A percentile compares a stretch with the other conserved stretches of the same genome.
phyloP scores from a whole-genome alignment of 1,140 invertebrate species.

The Brachionus manjavacas region DNA sequence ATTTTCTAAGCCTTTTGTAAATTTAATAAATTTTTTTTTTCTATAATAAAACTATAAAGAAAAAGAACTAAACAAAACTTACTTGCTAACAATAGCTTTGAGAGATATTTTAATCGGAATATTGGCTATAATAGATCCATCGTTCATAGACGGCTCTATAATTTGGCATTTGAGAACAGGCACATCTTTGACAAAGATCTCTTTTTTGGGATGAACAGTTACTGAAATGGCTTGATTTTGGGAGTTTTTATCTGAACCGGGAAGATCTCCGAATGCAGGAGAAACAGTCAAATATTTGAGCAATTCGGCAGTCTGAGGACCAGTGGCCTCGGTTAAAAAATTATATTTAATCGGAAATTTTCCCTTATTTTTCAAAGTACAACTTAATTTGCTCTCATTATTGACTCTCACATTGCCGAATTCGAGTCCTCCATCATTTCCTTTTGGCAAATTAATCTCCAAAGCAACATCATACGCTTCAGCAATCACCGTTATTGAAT shows the following conservation, averaged over 20 bases:
- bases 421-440: constrained; percentile 56
- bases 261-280: neutral
- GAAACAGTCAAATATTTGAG: constrained; percentile 33
- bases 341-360: constrained; percentile 57
- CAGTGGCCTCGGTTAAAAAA: neutral
- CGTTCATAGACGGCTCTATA: constrained; percentile 53
- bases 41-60: neutral
- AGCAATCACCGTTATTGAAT: constrained; percentile 47
- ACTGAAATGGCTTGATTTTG: neutral
- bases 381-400: constrained; percentile 54
- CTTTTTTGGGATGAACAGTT: neutral
- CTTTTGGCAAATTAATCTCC: constrained; percentile 59
- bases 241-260: constrained; percentile 19
- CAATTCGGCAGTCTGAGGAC: neutral
- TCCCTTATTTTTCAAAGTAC: constrained; percentile 58
- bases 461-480: constrained; percentile 59
- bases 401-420: constrained; percentile 55
- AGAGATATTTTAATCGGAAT: constrained; percentile 57
- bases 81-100: constrained; percentile 56
- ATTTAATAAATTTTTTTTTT: neutral
- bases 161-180: constrained; percentile 52
- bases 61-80: constrained; percentile 45
- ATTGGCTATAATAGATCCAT: constrained; percentile 54
- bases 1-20: too few relatives aligned
- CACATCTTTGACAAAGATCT: constrained; percentile 38